Evolutionary conservation across 2,113 vertebrate genomes (phyloP), one percentile per base, ranked within the genome.

Genomic region (Corvus cornix): DNA sequence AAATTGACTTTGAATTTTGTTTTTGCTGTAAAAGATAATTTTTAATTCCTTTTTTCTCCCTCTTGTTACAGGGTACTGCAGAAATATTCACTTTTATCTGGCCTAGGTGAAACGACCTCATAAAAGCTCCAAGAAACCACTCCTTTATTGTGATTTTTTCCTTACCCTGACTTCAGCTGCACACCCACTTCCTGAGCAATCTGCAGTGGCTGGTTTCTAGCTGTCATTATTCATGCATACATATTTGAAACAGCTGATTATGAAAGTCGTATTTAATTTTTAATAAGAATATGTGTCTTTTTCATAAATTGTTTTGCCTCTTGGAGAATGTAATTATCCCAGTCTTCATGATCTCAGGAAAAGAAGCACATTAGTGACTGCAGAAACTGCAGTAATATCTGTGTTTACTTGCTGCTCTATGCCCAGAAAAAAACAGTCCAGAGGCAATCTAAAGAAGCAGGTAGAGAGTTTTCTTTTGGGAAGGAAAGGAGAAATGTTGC

Each of bases 261-360:
- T 83, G 72, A 68, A 96, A 90, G 46, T 88, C 75, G 14, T 86
- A 10, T 91, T 97, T 95, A 93, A 96, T 97, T 95, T 97, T 96
- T 95, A 94, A 94, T 96, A 85, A 58, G 68, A 69, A 66, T 87
- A 78, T 56, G 35, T 87, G 46, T 62, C 30, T 5, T 85, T 60
- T 76, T 30, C 35, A 26, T 67, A 90, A 80, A 85, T 80, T 84
- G 60, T 93, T 95, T 93, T 96, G 70, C 70, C 37, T 94, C 43
- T 66, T 93, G 59, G 56, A 79, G 62, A 84, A 84, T 73, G 69
- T 52, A 93, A 94, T 97, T 95, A 94, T 87, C 37, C 24, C 37
- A 84, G 82, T 83, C 66, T 91, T 69, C 17, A 13, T 37, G 39
- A 77, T 78, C 59, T 72, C 37, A 78, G 79, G 30, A 84, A 80